Conservation (phyloP, 92 coral and sea anemone genomes). For the Umimayanthus kanabou region DNA sequence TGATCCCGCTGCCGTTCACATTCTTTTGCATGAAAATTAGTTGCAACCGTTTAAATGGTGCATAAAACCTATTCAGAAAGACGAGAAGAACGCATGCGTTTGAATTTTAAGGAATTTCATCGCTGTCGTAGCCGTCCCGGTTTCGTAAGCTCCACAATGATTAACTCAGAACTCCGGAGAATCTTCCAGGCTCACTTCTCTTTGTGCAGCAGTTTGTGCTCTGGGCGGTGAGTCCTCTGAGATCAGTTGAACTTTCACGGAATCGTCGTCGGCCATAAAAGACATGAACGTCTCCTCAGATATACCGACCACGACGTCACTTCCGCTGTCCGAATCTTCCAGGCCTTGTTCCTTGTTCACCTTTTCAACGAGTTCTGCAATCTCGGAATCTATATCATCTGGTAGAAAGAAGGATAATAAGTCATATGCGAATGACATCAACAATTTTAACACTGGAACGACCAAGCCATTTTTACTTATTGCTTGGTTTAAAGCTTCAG, state of each 20-base stretch:
- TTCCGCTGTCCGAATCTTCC: neutral
- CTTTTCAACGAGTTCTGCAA: neutral
- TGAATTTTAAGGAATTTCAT: no score
- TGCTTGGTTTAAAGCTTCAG: no score
- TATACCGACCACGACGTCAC: neutral
- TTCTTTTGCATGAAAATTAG: no score
- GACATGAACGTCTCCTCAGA: neutral
- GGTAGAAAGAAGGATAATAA: no score
- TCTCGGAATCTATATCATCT: neutral
- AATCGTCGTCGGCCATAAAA: neutral
- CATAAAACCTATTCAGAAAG: no score
- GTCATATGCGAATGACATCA: no score
- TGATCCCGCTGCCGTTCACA: no score
- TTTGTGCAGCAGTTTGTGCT: neutral
- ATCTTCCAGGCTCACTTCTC: neutral
- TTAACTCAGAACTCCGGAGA: neutral
- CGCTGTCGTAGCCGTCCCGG: neutral
- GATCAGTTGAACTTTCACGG: neutral
- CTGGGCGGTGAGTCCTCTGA: neutral
- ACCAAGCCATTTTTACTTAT: no score
- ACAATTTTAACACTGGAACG: no score
- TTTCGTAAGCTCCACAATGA: neutral
- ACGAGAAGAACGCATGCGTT: no score
- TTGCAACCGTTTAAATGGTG: no score
- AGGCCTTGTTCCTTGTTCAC: neutral